Percentiles rank a stretch among this genome's conserved stretches.
phyloP scores from a whole-genome alignment of 2,113 vertebrate species.

The Petromus typicus region DNA sequence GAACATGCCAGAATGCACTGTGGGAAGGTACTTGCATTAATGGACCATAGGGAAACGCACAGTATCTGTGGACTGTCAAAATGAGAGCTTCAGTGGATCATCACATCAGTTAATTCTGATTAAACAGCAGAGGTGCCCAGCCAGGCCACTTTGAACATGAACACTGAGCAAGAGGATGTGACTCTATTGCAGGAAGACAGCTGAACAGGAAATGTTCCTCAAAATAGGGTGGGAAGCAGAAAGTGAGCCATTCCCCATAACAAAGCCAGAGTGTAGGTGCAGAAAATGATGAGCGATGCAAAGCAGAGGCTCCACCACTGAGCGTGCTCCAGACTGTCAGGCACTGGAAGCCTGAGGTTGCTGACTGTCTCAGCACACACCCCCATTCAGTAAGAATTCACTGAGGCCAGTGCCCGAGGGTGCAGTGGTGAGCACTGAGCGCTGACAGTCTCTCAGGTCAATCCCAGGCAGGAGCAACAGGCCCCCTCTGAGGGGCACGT shows the following conservation, averaged over 20 bases:
- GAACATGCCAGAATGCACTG: not conserved
- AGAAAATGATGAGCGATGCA: conserved; percentile 69
- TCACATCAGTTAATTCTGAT: conserved; percentile 28
- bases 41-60: not conserved
- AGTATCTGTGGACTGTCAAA: not conserved
- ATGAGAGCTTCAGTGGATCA: not conserved
- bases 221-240: conserved; percentile 68
- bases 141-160: not conserved
- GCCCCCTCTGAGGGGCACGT: not conserved
- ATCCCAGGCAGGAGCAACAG: too few species aligned
- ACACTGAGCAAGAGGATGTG: conserved; percentile 48
- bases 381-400: not conserved
- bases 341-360: not conserved
- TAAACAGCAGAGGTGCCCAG: not conserved
- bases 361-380: not conserved
- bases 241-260: conserved; percentile 26
- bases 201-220: conserved; percentile 67
- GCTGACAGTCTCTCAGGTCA: rapidly evolving
- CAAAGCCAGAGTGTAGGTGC: conserved; percentile 56
- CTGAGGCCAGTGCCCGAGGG: rapidly evolving
- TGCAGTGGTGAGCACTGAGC: not conserved
- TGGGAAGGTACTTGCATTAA: not conserved
- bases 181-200: conserved; percentile 64
- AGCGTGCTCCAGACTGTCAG: not conserved
- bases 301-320: not conserved